A percentile compares a stretch with the other conserved stretches of the same genome.
Evolutionary conservation across 64 coral and sea anemone species (phyloP).

Genomic region (Cladopsammia gracilis): DNA sequence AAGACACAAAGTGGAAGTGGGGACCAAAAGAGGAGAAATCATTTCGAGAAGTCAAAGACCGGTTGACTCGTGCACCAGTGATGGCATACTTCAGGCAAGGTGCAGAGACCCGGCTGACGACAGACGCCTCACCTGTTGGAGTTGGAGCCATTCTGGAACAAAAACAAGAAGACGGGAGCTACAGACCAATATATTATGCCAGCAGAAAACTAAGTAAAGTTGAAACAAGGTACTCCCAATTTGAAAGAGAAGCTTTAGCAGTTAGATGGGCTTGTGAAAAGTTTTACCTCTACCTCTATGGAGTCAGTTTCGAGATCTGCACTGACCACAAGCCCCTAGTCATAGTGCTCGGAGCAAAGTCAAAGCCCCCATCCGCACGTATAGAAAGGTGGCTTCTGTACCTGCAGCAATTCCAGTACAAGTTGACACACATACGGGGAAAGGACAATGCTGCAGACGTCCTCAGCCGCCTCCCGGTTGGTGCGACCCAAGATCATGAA

Average conservation of each 20-base stretch:
- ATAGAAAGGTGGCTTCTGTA: slow-evolving; percentile 54
- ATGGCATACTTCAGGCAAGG: no score
- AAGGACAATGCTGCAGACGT: slow-evolving; percentile 42
- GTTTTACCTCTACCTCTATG: slow-evolving; percentile 9
- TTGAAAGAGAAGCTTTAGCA: slow-evolving; percentile 14
- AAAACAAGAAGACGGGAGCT: slow-evolving; percentile 3
- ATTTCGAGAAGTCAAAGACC: no score
- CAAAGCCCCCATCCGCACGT: slow-evolving; percentile 33
- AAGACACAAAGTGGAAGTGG: no score
- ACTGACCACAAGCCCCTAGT: slow-evolving; percentile 39
- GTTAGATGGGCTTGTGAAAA: slow-evolving; percentile 22
- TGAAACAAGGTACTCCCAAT: slow-evolving; percentile 45
- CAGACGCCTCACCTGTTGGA: no score
- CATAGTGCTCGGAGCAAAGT: not conserved
- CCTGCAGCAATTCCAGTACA: slow-evolving; percentile 19
- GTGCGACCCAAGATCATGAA: not conserved
- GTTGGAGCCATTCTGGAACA: slow-evolving; percentile 39
- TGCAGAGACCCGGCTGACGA: no score
- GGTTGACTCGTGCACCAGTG: no score
- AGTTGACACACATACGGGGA: slow-evolving; percentile 21
- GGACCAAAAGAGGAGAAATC: no score
- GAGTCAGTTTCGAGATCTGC: not conserved
- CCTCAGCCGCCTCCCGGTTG: slow-evolving; percentile 60
- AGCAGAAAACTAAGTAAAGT: slow-evolving; percentile 41
- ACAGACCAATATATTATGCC: slow-evolving; percentile 54